A percentile compares a stretch with the other conserved stretches of the same genome.
These are phyloP conservation scores for Notospermus geniculatus DNA, from an alignment of 1,140 invertebrate genomes.

Conservation along the genomic window DNA sequence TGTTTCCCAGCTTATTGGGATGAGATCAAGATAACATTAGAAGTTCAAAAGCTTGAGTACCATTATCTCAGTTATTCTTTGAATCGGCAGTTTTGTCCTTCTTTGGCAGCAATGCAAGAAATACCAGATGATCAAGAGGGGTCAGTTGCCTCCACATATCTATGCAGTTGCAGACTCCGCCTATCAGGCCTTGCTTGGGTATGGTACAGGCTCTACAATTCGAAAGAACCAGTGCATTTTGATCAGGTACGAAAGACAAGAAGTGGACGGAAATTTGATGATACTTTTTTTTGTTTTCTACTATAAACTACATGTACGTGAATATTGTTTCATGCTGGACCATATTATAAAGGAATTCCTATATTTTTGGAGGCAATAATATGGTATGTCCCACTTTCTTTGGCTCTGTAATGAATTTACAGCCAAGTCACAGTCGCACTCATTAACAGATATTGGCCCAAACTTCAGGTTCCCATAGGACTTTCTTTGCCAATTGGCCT, in stretches of 20 bases:
- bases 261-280: too few species aligned
- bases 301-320: too few species aligned
- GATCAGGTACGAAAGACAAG: constrained; percentile 33
- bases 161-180: constrained; percentile 78
- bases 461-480: neutral
- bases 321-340: neutral
- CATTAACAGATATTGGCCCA: neutral
- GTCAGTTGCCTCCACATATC: constrained; percentile 74
- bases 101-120: too few species aligned
- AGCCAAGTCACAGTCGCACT: too few species aligned
- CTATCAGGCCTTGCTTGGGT: constrained; percentile 83
- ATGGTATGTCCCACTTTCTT: neutral
- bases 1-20: too few species aligned
- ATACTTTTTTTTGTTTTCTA: too few species aligned
- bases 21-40: too few species aligned
- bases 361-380: neutral
- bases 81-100: too few species aligned
- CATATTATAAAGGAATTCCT: neutral
- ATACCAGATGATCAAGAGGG: constrained; percentile 28
- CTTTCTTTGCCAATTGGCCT: neutral
- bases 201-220: constrained; percentile 55
- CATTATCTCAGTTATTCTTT: too few species aligned
- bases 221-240: constrained; percentile 46
- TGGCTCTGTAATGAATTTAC: too few species aligned
- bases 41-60: too few species aligned